phyloP scores from a whole-genome alignment of 2,888 invertebrate genomes.

The Aleiodes testaceus region DNA sequence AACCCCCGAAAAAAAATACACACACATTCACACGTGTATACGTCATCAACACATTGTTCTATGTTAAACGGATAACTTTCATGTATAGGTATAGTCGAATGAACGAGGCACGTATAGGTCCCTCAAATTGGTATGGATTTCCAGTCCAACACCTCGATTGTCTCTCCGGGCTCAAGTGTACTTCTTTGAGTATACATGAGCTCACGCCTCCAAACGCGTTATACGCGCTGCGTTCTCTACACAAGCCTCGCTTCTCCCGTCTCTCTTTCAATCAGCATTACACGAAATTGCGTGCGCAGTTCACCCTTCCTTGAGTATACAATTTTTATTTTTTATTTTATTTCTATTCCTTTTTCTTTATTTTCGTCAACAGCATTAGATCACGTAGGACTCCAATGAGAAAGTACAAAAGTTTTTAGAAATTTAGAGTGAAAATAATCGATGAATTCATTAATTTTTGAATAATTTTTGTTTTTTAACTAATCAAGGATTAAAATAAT shows the following conservation, averaged over 20 bases:
- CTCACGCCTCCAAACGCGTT: constrained; percentile 62
- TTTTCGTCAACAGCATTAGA: constrained; percentile 21
- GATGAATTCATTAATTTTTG: no score
- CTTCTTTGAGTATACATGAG: constrained; percentile 68
- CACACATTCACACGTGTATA: no score
- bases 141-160: constrained; percentile 73
- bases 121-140: constrained; percentile 72
- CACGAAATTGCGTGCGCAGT: constrained; percentile 38
- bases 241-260: constrained; percentile 31
- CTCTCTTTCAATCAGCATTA: constrained; percentile 35
- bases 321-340: constrained; percentile 28
- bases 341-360: constrained; percentile 41
- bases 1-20: no score
- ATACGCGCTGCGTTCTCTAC: neutral
- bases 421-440: no score
- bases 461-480: no score
- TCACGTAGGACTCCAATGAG: no score
- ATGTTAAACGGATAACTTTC: constrained; percentile 10
- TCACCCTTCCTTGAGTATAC: constrained; percentile 7
- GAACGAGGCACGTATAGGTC: constrained; percentile 63
- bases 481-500: no score
- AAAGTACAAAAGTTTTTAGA: no score
- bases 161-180: constrained; percentile 66
- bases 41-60: neutral
- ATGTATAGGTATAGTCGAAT: constrained; percentile 61